Percentiles rank a stretch among this genome's conserved stretches.
Evolutionary conservation across 64 coral and sea anemone genomes (phyloP).

Genomic region (Actinia equina): DNA sequence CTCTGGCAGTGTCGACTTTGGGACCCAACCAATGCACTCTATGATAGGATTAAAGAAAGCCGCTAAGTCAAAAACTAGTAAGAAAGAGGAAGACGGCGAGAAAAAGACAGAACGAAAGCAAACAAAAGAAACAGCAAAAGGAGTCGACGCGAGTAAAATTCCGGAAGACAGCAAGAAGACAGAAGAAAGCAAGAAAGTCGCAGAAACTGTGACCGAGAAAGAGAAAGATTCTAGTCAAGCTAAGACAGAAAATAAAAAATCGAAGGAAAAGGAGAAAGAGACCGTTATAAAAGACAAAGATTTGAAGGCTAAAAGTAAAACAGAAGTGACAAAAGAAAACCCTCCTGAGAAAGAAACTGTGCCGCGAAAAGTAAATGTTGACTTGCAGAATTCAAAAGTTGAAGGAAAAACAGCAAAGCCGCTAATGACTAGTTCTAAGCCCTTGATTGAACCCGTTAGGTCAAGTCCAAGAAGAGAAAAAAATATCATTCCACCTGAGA

Average conservation of each 20-base stretch:
- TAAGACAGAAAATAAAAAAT: no score
- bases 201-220: neutral
- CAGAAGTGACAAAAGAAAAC: no score
- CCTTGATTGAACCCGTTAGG: slow-evolving; percentile 9
- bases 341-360: no score
- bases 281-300: no score
- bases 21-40: slow-evolving; percentile 64
- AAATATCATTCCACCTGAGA: slow-evolving; percentile 3
- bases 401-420: neutral
- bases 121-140: slow-evolving; percentile 3
- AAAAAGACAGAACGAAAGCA: neutral
- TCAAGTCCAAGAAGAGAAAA: slow-evolving; percentile 10
- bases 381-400: neutral
- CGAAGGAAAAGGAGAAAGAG: no score
- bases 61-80: slow-evolving; percentile 31
- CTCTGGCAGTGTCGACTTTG: slow-evolving; percentile 30
- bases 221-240: no score
- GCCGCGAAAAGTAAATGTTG: neutral
- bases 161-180: neutral
- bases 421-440: neutral
- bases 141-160: neutral
- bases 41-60: slow-evolving; percentile 69
- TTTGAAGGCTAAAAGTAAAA: no score
- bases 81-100: slow-evolving; percentile 3
- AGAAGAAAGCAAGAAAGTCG: no score